phyloP scores from a whole-genome alignment of 2,888 invertebrate species.

The Lysandra bellargus region DNA sequence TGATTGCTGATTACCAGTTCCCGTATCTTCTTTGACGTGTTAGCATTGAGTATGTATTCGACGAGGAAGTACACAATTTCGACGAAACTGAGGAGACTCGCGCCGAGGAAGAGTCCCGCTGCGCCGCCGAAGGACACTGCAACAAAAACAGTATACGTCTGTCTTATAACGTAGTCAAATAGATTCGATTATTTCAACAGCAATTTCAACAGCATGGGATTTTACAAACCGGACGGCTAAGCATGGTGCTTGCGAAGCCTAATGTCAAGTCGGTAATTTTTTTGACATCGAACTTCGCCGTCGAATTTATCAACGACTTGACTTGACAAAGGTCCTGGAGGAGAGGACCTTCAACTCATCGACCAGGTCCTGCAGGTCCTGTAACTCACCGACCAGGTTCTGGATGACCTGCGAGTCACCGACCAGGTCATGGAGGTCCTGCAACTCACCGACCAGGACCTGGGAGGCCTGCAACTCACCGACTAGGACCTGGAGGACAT shows the following conservation, averaged over 20 bases:
- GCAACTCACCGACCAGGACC: slow-evolving; percentile 79
- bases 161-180: no score
- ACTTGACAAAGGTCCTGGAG: slow-evolving; percentile 75
- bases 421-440: slow-evolving; percentile 47
- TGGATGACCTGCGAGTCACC: slow-evolving; percentile 48
- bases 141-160: not conserved
- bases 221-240: no score
- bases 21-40: not conserved
- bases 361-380: not conserved
- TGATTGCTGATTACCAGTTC: not conserved
- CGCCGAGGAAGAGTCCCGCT: slow-evolving; percentile 82
- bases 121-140: slow-evolving; percentile 83
- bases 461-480: slow-evolving; percentile 48
- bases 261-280: no score
- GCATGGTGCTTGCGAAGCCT: no score
- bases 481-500: slow-evolving; percentile 55
- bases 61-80: slow-evolving; percentile 80
- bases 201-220: no score
- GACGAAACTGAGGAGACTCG: slow-evolving; percentile 82
- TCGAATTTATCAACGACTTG: not conserved
- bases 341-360: slow-evolving; percentile 42
- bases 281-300: no score
- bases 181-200: no score
- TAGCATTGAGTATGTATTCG: slow-evolving; percentile 44
- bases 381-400: slow-evolving; percentile 79